These are phyloP conservation scores for Piaya cayana DNA, from an alignment of 2,113 vertebrate species.

Conservation along the genomic window DNA sequence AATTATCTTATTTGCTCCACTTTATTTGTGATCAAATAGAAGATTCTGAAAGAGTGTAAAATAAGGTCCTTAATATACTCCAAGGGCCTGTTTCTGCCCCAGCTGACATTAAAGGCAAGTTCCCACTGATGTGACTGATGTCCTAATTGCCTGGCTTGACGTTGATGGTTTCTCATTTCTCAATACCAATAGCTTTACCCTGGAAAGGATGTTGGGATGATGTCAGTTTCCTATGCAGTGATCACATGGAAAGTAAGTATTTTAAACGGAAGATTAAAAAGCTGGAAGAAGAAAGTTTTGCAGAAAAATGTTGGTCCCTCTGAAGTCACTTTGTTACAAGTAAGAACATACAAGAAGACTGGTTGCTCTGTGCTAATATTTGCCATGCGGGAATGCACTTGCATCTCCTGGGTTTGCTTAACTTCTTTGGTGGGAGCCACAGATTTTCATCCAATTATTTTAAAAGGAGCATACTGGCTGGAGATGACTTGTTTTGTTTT, in stretches of 20 bases:
- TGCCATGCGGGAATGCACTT: neutral
- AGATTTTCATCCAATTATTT: neutral
- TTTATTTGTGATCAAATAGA: conserved; percentile 65
- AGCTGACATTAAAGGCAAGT: conserved; percentile 20
- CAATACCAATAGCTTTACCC: conserved; percentile 41
- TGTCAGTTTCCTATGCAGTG: neutral
- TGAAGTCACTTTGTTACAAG: neutral
- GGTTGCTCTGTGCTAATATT: neutral
- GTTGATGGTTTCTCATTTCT: conserved; percentile 56
- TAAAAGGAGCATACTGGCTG: neutral
- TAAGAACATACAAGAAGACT: neutral
- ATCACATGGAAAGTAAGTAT: conserved; percentile 6
- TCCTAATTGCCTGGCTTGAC: conserved; percentile 32
- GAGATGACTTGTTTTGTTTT: conserved; percentile 15
- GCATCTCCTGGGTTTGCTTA: neutral
- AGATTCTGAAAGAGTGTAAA: conserved; percentile 15
- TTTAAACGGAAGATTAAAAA: neutral
- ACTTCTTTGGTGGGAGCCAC: neutral
- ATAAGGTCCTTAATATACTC: conserved; percentile 47
- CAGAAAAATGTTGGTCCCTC: neutral
- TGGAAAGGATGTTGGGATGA: conserved; percentile 25
- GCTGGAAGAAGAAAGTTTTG: neutral
- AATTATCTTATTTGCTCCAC: conserved; percentile 62
- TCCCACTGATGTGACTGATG: conserved; percentile 21
- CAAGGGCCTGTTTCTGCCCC: conserved; percentile 23